These are phyloP conservation scores for Phylloscopus collybita DNA, from an alignment of 2,797 vertebrate genomes.

Conservation along the genomic window DNA sequence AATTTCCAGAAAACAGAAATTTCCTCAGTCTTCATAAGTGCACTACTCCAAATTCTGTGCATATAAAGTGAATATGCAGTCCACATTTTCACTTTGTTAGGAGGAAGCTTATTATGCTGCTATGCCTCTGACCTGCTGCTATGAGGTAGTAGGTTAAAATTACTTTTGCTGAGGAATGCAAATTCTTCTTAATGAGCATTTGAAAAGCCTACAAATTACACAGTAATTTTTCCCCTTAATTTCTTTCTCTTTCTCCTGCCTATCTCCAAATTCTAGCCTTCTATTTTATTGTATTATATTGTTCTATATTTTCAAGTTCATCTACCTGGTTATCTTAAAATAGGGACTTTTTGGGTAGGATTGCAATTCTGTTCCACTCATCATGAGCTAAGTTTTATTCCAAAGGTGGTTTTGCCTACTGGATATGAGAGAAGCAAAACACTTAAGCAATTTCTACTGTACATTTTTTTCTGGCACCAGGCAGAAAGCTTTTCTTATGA, in stretches of 20 bases:
- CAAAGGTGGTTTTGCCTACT: neutral
- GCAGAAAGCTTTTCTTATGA: neutral
- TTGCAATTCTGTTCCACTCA: neutral
- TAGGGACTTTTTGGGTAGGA: accelerated
- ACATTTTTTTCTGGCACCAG: neutral
- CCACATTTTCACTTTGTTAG: neutral
- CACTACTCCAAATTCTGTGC: neutral
- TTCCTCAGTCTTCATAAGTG: neutral
- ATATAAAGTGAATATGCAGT: neutral
- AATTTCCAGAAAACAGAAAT: neutral
- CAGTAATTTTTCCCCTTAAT: neutral
- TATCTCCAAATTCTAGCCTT: neutral
- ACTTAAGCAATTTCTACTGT: neutral
- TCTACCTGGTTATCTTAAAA: conserved; percentile 20
- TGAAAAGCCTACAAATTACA: conserved; percentile 3
- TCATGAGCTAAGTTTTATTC: neutral
- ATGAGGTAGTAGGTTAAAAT: neutral
- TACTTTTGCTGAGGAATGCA: neutral
- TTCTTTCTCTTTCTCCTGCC: neutral
- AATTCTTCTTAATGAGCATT: neutral
- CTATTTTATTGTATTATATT: neutral
- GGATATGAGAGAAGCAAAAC: neutral
- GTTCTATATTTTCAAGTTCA: neutral
- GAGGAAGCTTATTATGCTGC: neutral
- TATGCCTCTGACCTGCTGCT: neutral